Evolutionary conservation across 2,888 invertebrate genomes (phyloP), one percentile per base, ranked within the genome.

Genomic region (Agrilus mali): DNA sequence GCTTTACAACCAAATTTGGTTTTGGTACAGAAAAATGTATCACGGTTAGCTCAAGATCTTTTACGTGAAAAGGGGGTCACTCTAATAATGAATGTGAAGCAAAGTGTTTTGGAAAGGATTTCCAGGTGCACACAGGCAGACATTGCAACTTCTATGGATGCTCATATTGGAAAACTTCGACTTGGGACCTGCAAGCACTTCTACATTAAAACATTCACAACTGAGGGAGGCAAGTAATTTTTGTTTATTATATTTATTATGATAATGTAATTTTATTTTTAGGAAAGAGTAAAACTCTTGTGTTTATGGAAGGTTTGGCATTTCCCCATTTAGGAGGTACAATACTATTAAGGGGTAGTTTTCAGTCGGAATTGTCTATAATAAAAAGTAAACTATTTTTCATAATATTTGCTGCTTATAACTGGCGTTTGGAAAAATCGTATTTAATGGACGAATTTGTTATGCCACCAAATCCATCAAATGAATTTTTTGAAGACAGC

Each of bases 251-350:
- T 38, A 38, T 27, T 14, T 14, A 12, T 42, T 31, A 17, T 20
- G 20, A 7, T 6, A 20, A 20, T 20, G 7, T 6, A 40, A 41
- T 40, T 41, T 51, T 43, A 39, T 50, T 59, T 60, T 33, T 62
- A 80, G 79, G 75, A 55, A 69, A 73, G 1, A 68, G 70, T 17
- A 97, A 97, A 70, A 90, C 90, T 0, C 67, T 97, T 27, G 89
- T 97, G 88, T 86, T 87, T 53, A 82, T 96, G 53, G 95, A 95
- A 65, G 92, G 93, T 6, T 86, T 94, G 52, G 82, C 86, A 0
- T 79, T 82, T 57, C 75, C 83, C 0, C 80, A 86, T 55, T 71
- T 92, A 2, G 93, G 90, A 1, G 88, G 89, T 51, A 89, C 94
- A 14, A 82, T 96, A 36, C 65, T 94, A 3, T 67, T 97, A 2